A percentile compares a stretch with the other conserved stretches of the same genome.
Evolutionary conservation across 1,140 invertebrate genomes (phyloP).

Genomic region (Caenorhabditis elegans): WBcel235 BX284605.5:3906001-3906500

Average conservation of each 20-base stretch:
- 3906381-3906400: too few species aligned
- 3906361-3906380: not conserved
- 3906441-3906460: not conserved
- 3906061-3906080: not conserved
- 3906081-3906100: too few species aligned
- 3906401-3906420: too few species aligned
- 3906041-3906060: not conserved
- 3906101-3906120: not conserved
- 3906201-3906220: not conserved
- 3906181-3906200: not conserved
- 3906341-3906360: not conserved
- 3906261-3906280: too few species aligned
- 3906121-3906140: not conserved
- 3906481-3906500: not conserved
- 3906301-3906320: not conserved
- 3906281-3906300: not conserved
- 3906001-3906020: not conserved
- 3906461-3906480: constrained; percentile 5
- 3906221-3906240: not conserved
- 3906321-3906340: not conserved
- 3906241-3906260: not conserved
- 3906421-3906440: not conserved
- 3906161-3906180: not conserved
- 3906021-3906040: not conserved
- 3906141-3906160: not conserved